Conservation (phyloP, 2,797 vertebrate genomes). For the Sebastes trivittatus region DNA sequence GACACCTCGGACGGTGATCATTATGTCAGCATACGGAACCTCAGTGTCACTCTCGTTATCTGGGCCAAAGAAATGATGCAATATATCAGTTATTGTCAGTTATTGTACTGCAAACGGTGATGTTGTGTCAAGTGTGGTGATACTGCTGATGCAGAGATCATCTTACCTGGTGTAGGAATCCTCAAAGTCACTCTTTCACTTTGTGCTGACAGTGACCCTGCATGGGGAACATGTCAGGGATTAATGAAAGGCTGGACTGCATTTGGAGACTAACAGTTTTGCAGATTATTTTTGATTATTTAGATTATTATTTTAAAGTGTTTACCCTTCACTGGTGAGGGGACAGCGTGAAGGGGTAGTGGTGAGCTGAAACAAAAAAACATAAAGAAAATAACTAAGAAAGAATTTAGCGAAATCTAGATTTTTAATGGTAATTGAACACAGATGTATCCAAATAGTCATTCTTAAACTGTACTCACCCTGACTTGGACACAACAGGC, state of each 20-base stretch:
- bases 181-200: slow-evolving; percentile 69
- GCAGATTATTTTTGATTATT: not conserved
- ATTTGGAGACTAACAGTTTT: not conserved
- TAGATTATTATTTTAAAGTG: not conserved
- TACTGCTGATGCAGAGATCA: not conserved
- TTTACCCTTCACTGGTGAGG: slow-evolving; percentile 55
- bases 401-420: not conserved
- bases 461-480: slow-evolving; percentile 49
- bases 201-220: slow-evolving; percentile 42
- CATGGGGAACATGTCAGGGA: not conserved
- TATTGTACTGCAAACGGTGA: not conserved
- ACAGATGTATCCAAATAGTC: not conserved
- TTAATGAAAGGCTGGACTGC: not conserved
- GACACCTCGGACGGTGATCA: slow-evolving; percentile 82
- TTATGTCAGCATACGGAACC: slow-evolving; percentile 86
- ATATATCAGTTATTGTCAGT: not conserved
- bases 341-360: slow-evolving; percentile 2
- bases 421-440: not conserved
- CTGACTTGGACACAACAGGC: slow-evolving; percentile 25
- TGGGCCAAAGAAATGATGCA: slow-evolving; percentile 33
- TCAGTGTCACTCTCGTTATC: slow-evolving; percentile 82
- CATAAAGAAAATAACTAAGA: not conserved
- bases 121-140: not conserved
- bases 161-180: slow-evolving; percentile 64
- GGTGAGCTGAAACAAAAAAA: slow-evolving; percentile 48